phyloP scores from a whole-genome alignment of 35 echinoderm and acorn worm genomes.

The Apostichopus californicus region DNA sequence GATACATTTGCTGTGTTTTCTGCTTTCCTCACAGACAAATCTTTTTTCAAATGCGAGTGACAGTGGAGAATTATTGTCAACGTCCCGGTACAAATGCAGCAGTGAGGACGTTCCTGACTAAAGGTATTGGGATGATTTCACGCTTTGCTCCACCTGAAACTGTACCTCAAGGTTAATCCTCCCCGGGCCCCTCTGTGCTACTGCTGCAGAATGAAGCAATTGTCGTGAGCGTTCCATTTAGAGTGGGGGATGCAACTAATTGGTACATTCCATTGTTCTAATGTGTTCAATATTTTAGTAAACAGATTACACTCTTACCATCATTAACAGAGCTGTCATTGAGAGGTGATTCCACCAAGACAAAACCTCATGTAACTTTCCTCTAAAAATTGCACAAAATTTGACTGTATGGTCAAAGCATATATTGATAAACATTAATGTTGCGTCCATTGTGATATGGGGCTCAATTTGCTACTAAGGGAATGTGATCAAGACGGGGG shows the following conservation, averaged over 20 bases:
- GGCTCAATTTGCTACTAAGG: too few species aligned
- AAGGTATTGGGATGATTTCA: conserved; percentile 71
- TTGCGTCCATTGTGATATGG: too few species aligned
- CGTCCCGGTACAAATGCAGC: conserved; percentile 65
- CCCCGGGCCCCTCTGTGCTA: background rate
- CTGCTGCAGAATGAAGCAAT: background rate
- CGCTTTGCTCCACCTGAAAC: conserved; percentile 71
- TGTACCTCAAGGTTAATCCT: background rate
- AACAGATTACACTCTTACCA: background rate
- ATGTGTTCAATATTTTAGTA: background rate
- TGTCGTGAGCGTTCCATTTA: background rate
- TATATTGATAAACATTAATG: too few species aligned
- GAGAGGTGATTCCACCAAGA: too few species aligned
- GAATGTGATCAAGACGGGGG: too few species aligned
- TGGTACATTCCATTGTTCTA: conserved; percentile 8
- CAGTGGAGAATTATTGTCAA: conserved; percentile 76
- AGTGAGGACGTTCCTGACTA: conserved; percentile 74
- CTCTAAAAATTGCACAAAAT: background rate
- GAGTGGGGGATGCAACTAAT: background rate
- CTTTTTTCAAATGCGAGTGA: conserved; percentile 85
- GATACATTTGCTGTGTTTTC: too few species aligned
- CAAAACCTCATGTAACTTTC: background rate
- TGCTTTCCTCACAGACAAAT: conserved; percentile 75
- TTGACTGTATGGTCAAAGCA: background rate
- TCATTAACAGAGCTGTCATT: too few species aligned